Evolutionary conservation across 1,140 invertebrate genomes (phyloP), one percentile per base, ranked within the genome.

Genomic region (Plectrocnemia conspersa): DNA sequence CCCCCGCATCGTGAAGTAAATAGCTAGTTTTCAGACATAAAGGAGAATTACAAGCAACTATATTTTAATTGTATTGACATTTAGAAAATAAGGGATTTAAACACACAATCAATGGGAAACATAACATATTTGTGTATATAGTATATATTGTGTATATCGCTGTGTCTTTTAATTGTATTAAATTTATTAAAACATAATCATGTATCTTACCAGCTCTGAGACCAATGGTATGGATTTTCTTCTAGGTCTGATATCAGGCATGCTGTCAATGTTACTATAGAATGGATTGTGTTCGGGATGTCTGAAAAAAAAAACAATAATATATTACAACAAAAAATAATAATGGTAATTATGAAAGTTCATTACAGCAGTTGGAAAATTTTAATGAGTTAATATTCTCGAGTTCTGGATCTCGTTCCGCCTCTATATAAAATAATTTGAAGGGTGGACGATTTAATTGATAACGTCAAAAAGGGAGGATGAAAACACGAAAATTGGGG

Each of bases 221-320:
- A 99, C 96, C 65, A 98, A 82, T 52, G 95, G 93, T 66, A 98
- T 97, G 18, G 94, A 97, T 77, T 98, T 98, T 67, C 94, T 81
- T 66, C 88, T 80, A 54, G 93, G 93, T 69, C 94, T 84, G 74
- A 99, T 97, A 71, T 98, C 95, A 24, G 97, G 96, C 92, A 97
- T 98, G 67, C 94, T 97, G 82, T 99, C 96, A 75, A 99, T 99
- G 74, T 93, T 96, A 71, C 91, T 98, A 82, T 98, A 99, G 80
- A 99, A 99, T 9, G 94, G 92, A 77, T 97, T 98, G 74, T 97
- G 91, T 55, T 90, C 89, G 15, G 89, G 85, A 72, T 90, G 88
- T 54, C 91, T 92, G 76, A 2, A 79, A 79, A 48, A 62, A 45
- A 59, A 61, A 32, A 64, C 21, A 54, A 58, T 44, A 50, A 58